phyloP scores from a whole-genome alignment of 2,888 invertebrate genomes.

The Coecobrya sp. region DNA sequence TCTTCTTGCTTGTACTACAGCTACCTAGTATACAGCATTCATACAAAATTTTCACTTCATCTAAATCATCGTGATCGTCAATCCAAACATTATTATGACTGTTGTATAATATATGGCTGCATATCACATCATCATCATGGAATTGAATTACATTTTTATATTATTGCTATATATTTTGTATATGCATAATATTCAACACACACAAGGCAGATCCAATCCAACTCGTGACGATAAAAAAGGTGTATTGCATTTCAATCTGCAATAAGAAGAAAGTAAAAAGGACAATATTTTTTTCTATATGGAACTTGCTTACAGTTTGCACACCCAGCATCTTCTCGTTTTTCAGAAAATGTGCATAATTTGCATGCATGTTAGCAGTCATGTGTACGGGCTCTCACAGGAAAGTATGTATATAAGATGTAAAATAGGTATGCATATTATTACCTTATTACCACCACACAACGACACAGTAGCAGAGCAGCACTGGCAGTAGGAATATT shows the following conservation, averaged over 20 bases:
- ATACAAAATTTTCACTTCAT: slow-evolving; percentile 52
- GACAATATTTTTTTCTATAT: slow-evolving; percentile 54
- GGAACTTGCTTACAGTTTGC: background rate
- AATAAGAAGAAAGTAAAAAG: slow-evolving; percentile 34
- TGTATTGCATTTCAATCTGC: slow-evolving; percentile 29
- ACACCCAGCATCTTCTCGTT: no score
- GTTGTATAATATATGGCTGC: slow-evolving; percentile 3
- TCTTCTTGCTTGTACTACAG: background rate
- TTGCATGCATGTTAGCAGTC: slow-evolving; percentile 38
- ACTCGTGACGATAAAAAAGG: background rate
- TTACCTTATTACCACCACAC: background rate
- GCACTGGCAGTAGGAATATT: slow-evolving; percentile 56
- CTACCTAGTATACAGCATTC: background rate
- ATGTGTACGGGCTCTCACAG: background rate
- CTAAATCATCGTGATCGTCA: slow-evolving; percentile 1
- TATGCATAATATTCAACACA: background rate
- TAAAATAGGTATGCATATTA: background rate
- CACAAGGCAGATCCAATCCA: background rate
- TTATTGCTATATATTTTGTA: background rate
- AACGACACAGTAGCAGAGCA: background rate
- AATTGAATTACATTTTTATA: slow-evolving; percentile 59
- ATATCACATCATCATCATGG: background rate
- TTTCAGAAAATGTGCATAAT: slow-evolving; percentile 33
- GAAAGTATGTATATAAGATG: background rate
- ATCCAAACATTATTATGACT: slow-evolving; percentile 23